A percentile compares a stretch with the other conserved stretches of the same genome.
Evolutionary conservation across 2,797 vertebrate genomes (phyloP).

Genomic region (Arctocebus calabarensis): DNA sequence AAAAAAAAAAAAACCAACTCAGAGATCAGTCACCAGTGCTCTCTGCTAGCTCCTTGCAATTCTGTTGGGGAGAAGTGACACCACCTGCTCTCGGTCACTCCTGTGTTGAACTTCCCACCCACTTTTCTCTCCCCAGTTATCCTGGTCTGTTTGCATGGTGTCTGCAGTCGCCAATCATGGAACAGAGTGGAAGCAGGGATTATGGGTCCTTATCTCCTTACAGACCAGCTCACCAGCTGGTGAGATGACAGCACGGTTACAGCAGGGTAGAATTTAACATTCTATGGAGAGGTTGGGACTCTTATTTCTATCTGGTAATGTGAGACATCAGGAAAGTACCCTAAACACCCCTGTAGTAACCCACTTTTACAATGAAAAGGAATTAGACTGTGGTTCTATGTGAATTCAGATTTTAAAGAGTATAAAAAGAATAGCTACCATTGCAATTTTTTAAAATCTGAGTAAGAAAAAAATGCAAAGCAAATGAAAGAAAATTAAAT

Average conservation of each 20-base stretch:
- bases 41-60: background rate
- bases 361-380: background rate
- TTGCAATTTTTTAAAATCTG: background rate
- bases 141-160: background rate
- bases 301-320: background rate
- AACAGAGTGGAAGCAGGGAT: background rate
- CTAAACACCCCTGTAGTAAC: background rate
- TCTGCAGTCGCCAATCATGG: background rate
- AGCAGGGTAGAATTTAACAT: background rate
- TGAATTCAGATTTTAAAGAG: background rate
- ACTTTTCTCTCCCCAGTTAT: background rate
- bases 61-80: background rate
- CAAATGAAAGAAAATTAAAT: background rate
- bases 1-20: background rate
- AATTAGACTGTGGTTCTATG: background rate
- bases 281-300: background rate
- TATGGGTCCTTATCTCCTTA: background rate
- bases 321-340: background rate
- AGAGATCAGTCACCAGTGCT: background rate
- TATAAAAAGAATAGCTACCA: background rate
- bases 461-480: background rate
- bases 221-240: background rate
- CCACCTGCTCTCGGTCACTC: background rate
- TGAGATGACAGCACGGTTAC: background rate
- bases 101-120: background rate